These are phyloP conservation scores for Cylindroiulus punctatus DNA, from an alignment of 2,888 invertebrate genomes.

Conservation along the genomic window DNA sequence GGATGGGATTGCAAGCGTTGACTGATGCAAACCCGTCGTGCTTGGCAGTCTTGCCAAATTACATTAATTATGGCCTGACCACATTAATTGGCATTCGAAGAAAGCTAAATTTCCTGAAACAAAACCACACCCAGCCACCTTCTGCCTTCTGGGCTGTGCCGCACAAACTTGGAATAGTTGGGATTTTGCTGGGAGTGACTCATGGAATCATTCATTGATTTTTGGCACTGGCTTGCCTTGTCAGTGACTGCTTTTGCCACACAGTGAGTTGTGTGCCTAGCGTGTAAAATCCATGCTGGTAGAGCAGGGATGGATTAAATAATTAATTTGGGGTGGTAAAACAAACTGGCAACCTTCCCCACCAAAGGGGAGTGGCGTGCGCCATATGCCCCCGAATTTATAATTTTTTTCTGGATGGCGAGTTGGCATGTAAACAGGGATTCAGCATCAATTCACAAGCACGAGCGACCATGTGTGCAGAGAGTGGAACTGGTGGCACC, in stretches of 20 bases:
- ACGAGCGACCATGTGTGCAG: too few relatives aligned
- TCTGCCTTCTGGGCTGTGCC: not conserved
- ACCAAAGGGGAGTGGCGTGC: not conserved
- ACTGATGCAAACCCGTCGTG: not conserved
- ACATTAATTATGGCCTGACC: not conserved
- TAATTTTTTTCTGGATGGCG: not conserved
- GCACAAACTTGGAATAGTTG: not conserved
- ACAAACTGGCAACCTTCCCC: not conserved
- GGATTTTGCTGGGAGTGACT: slow-evolving; percentile 43
- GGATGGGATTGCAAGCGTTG: not conserved
- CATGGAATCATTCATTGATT: slow-evolving; percentile 22
- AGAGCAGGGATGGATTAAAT: not conserved
- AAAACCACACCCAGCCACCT: not conserved
- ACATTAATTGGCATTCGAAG: not conserved
- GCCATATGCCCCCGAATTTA: not conserved
- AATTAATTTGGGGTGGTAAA: not conserved
- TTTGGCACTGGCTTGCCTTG: not conserved
- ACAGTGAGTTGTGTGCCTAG: not conserved
- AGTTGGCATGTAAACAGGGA: too few relatives aligned
- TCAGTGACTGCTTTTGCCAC: not conserved
- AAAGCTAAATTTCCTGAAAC: not conserved
- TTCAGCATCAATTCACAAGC: too few relatives aligned
- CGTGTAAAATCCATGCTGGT: not conserved
- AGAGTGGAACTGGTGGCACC: too few relatives aligned
- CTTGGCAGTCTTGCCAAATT: not conserved